Percentiles rank a stretch among this genome's conserved stretches.
These are phyloP conservation scores for Micromys minutus DNA, from an alignment of 2,113 vertebrate species.

Conservation along the genomic window DNA sequence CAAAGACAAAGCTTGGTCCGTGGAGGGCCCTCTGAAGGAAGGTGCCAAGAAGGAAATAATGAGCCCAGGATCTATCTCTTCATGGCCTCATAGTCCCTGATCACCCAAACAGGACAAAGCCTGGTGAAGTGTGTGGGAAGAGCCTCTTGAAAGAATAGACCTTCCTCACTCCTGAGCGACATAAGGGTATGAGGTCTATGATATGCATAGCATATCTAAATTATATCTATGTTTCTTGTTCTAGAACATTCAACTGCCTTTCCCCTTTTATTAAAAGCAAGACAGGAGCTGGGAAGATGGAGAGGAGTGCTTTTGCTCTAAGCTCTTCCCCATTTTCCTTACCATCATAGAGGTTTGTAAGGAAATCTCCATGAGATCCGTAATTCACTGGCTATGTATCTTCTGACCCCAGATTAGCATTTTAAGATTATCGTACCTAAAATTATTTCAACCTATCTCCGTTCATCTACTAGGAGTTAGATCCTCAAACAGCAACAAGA, in stretches of 20 bases:
- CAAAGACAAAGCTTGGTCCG: background rate
- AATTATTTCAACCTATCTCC: slow-evolving; percentile 1
- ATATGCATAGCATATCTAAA: background rate
- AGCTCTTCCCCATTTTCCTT: slow-evolving; percentile 11
- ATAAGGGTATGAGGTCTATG: background rate
- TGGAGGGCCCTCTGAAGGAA: background rate
- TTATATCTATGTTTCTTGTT: background rate
- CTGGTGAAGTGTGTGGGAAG: background rate
- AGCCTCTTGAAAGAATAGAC: background rate
- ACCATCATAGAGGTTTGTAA: background rate
- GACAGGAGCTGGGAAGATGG: background rate
- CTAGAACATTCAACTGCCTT: background rate
- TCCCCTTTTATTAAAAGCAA: background rate
- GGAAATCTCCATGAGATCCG: background rate
- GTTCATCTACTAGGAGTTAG: background rate
- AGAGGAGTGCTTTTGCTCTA: background rate
- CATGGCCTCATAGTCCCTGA: background rate
- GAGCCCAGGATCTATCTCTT: background rate
- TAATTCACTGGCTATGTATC: background rate
- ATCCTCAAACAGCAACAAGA: too few relatives aligned
- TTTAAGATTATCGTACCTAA: slow-evolving; percentile 16
- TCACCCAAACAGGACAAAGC: background rate
- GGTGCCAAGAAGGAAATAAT: background rate
- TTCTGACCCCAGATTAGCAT: background rate
- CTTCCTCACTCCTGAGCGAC: background rate